These are phyloP conservation scores for Tyto alba DNA, from an alignment of 2,113 vertebrate genomes.

Conservation along the genomic window DNA sequence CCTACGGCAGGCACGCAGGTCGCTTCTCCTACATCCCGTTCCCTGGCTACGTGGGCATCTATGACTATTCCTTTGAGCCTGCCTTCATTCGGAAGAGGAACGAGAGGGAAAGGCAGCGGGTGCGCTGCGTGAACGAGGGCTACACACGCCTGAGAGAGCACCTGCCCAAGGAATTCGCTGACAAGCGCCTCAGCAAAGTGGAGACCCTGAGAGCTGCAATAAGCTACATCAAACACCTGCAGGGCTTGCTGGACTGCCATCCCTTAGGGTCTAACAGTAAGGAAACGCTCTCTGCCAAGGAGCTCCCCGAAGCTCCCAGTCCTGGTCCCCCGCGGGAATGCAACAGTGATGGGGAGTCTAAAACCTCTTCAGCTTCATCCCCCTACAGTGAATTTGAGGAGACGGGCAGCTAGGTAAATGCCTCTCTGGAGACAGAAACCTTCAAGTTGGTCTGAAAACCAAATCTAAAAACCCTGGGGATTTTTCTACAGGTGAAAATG, in stretches of 20 bases:
- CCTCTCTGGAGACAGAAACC: background rate
- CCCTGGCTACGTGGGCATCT: conserved; percentile 70
- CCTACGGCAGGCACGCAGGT: conserved; percentile 42
- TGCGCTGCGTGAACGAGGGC: conserved; percentile 91
- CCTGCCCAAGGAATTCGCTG: conserved; percentile 84
- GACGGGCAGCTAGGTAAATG: conserved; percentile 29
- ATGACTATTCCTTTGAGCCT: conserved; percentile 80
- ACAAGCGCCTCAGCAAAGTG: conserved; percentile 89
- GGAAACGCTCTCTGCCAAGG: conserved; percentile 17
- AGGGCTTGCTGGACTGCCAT: conserved; percentile 79
- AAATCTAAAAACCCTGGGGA: background rate
- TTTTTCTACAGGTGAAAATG: background rate
- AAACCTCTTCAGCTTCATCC: conserved; percentile 69
- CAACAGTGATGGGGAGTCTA: conserved; percentile 83
- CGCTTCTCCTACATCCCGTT: conserved; percentile 72
- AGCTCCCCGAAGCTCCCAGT: background rate
- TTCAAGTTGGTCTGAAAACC: background rate
- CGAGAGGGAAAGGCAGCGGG: conserved; percentile 87
- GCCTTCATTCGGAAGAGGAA: conserved; percentile 89
- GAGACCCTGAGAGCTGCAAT: conserved; percentile 91
- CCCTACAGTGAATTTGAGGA: conserved; percentile 76
- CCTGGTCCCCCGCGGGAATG: conserved; percentile 58
- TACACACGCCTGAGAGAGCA: conserved; percentile 87
- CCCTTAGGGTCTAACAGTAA: conserved; percentile 7
- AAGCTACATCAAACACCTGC: conserved; percentile 89